Conservation (phyloP, 2,113 vertebrate genomes). For the Microcebus lehilahytsara region DNA sequence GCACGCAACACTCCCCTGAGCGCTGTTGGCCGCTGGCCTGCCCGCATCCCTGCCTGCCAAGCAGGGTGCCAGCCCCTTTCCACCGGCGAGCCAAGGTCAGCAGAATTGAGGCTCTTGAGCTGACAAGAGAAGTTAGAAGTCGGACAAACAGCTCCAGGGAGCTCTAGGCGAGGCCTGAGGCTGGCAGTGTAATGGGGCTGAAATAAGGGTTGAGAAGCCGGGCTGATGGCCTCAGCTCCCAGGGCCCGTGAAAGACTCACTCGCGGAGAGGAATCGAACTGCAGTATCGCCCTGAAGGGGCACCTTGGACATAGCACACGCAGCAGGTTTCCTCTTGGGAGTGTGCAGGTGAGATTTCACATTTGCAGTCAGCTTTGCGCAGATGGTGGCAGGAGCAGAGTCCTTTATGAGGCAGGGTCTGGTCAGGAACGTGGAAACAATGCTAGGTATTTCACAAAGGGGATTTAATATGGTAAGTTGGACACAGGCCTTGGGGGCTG, state of each 20-base stretch:
- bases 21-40: background rate
- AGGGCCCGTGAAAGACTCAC: background rate
- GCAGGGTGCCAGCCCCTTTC: background rate
- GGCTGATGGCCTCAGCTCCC: background rate
- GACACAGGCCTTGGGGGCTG: background rate
- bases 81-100: background rate
- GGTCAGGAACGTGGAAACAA: background rate
- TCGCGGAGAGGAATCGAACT: background rate
- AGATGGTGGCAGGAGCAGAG: background rate
- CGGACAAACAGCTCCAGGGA: background rate
- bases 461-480: background rate
- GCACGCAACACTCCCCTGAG: accelerated
- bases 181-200: background rate
- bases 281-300: background rate
- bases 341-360: background rate
- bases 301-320: background rate
- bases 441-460: background rate
- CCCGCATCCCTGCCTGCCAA: background rate
- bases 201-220: background rate
- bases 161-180: background rate
- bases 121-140: background rate
- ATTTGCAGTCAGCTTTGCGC: background rate
- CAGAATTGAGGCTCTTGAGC: background rate
- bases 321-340: background rate
- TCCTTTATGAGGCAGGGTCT: background rate